These are phyloP conservation scores for Typhlichthys subterraneus DNA, from an alignment of 2,797 vertebrate species.

Conservation along the genomic window DNA sequence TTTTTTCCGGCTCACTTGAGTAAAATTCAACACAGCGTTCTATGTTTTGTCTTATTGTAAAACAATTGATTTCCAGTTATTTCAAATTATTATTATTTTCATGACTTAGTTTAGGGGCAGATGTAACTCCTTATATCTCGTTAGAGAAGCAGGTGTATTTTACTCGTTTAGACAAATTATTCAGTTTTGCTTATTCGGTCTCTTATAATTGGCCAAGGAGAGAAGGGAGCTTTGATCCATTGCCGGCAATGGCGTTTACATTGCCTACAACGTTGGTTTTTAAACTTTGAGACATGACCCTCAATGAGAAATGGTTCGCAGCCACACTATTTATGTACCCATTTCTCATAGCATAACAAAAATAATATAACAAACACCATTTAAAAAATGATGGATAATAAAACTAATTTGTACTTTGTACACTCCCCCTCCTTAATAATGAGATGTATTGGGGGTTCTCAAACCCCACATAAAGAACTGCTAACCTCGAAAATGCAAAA, in stretches of 20 bases:
- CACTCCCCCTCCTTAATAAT: too few relatives aligned
- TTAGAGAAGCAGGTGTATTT: slow-evolving; percentile 14
- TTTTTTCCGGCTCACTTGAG: slow-evolving; percentile 17
- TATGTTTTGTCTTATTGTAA: slow-evolving; percentile 28
- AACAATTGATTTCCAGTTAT: slow-evolving; percentile 42
- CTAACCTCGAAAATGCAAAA: background rate
- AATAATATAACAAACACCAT: too few relatives aligned
- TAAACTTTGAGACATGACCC: too few relatives aligned
- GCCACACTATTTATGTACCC: too few relatives aligned
- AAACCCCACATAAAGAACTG: too few relatives aligned
- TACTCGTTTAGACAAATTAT: slow-evolving; percentile 41
- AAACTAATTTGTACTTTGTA: too few relatives aligned
- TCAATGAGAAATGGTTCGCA: too few relatives aligned
- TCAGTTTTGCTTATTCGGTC: slow-evolving; percentile 31
- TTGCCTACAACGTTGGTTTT: background rate
- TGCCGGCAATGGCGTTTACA: slow-evolving; percentile 14
- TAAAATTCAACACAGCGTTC: slow-evolving; percentile 23
- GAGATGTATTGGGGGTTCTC: too few relatives aligned
- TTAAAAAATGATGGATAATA: too few relatives aligned
- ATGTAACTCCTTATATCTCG: slow-evolving; percentile 29
- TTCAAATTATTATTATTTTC: slow-evolving; percentile 41
- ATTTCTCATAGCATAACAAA: too few relatives aligned
- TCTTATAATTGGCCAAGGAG: slow-evolving; percentile 21
- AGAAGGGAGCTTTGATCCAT: slow-evolving; percentile 15
- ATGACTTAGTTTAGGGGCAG: slow-evolving; percentile 43